Evolutionary conservation across 2,888 invertebrate genomes (phyloP), one percentile per base, ranked within the genome.

Genomic region (Dasysyrphus tricinctus): DNA sequence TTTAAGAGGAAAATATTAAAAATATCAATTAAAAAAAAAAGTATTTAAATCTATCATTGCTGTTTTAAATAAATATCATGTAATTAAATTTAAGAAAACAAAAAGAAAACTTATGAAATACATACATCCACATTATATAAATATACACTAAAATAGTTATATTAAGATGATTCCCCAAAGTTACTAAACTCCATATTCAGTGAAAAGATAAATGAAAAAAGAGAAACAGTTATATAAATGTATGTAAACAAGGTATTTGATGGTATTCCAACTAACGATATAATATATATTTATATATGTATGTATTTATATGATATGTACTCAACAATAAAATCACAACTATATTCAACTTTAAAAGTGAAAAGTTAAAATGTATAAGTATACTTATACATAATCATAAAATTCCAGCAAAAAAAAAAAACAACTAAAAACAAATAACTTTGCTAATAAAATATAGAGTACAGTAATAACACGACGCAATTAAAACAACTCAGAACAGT

Each of bases 391-490:
- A 54, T 19, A 59, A 2, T 2, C 24, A 59, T 3, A 19, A 19
- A 12, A 24, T 61, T 57, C 47, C 51, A 81, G 44, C 72, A 59
- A 69, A 69, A 72, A 12, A 7, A 61, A 59, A 69, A 69, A 72
- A 12, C 9, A 61, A 47, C 39, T 70, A 69, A 57, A 42, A 75
- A 34, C 24, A 44, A 82, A 57, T 57, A 80, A 73, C 9, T 59
- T 59, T 59, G 59, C 16, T 57, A n/a, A 73, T 42, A 3, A 24
- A 24, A 14, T 73, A 74, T 12, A 24, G 39, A 24, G 24, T 75
- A 82, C 72, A 82, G 57, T 77, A 83, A 83, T 79, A 78, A 83
- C 61, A 80, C 73, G 72, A 79, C 75, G 69, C 79, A 51, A 72
- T 65, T 65, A 47, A 65, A 47, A 65, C 47, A 65, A 65, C 65